A percentile compares a stretch with the other conserved stretches of the same genome.
phyloP scores from a whole-genome alignment of 1,140 invertebrate genomes.

The Aphidius ervi region DNA sequence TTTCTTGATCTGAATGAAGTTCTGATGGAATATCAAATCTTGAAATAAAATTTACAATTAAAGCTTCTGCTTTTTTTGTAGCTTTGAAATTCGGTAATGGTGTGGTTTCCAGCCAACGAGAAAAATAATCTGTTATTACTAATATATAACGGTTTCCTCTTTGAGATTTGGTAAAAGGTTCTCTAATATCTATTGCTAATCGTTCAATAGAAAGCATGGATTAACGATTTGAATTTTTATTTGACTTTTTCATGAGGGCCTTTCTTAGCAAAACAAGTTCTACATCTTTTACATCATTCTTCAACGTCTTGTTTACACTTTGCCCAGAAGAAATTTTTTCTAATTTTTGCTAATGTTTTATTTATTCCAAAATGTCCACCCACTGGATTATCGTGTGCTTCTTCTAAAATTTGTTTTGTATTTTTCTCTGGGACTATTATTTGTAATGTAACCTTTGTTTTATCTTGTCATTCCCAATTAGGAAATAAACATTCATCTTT shows the following conservation, averaged over 20 bases:
- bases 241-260: neutral
- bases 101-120: constrained; percentile 30
- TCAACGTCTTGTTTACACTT: neutral
- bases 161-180: constrained; percentile 20
- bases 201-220: neutral
- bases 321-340: neutral
- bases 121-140: constrained; percentile 23
- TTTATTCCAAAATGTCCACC: too few species aligned
- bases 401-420: too few species aligned
- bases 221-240: neutral
- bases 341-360: too few species aligned
- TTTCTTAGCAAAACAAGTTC: neutral
- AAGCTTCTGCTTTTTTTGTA: constrained; percentile 17
- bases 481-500: too few species aligned
- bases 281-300: neutral
- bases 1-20: constrained; percentile 38
- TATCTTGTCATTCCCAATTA: too few species aligned
- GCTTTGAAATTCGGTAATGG: constrained; percentile 23
- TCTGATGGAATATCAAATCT: constrained; percentile 20
- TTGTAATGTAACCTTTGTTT: too few species aligned
- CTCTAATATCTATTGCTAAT: constrained; percentile 24
- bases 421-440: too few species aligned
- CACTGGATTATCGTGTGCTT: too few species aligned
- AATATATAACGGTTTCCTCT: constrained; percentile 26
- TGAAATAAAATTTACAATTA: constrained; percentile 20